Evolutionary conservation across 23 tunicate species (phyloP).

Genomic region (Halocynthia roretzi): DNA sequence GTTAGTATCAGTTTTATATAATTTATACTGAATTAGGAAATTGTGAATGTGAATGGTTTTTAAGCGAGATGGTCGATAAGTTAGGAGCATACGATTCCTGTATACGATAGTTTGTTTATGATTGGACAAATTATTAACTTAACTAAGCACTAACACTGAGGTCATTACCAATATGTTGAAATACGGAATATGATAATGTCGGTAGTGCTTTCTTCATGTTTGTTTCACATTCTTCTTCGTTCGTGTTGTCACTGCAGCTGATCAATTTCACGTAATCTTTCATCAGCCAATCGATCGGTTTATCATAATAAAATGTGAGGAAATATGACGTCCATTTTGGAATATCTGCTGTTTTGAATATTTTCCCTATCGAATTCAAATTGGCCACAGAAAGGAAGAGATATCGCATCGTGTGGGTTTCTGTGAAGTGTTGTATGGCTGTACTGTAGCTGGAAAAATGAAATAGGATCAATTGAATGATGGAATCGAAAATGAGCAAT

Average conservation of each 20-base stretch:
- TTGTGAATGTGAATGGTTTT: too few species aligned
- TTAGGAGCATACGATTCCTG: too few species aligned
- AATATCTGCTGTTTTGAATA: constrained; percentile 22
- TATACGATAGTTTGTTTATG: too few species aligned
- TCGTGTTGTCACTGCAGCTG: constrained; percentile 24
- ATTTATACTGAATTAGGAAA: too few species aligned
- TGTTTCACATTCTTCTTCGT: neutral
- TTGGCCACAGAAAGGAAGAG: constrained; percentile 16
- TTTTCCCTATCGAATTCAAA: constrained; percentile 43
- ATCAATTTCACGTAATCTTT: constrained; percentile 16
- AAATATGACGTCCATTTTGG: constrained; percentile 31
- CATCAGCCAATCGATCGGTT: constrained; percentile 49
- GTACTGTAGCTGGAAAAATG: constrained; percentile 9
- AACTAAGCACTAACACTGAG: too few species aligned
- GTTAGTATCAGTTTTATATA: too few species aligned
- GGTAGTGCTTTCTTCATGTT: constrained; percentile 1
- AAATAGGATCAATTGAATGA: neutral
- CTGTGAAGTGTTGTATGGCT: constrained; percentile 12
- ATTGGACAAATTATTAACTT: too few species aligned
- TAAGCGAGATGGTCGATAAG: too few species aligned
- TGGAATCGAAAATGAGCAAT: too few species aligned
- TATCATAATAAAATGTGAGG: constrained; percentile 16
- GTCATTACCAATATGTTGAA: constrained; percentile 39
- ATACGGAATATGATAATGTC: neutral
- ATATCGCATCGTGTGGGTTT: constrained; percentile 9